Percentiles rank a stretch among this genome's conserved stretches.
phyloP scores from a whole-genome alignment of 2,113 vertebrate species.

The Seriola rivoliana region DNA sequence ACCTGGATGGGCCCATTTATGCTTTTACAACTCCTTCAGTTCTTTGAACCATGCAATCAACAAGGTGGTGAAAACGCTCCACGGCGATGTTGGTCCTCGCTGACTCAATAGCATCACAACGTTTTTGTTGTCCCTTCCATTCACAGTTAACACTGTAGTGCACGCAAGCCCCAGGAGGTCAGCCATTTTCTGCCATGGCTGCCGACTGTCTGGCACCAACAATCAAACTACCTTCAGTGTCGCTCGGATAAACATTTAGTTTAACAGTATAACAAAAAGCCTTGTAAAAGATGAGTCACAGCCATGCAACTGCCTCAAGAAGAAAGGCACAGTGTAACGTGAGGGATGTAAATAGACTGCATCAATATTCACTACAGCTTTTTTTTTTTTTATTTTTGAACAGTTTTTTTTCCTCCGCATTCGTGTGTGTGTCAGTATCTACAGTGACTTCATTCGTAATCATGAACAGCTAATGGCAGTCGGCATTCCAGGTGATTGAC shows the following conservation, averaged over 20 bases:
- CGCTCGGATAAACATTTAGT: conserved; percentile 2
- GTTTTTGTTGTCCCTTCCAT: conserved; percentile 7
- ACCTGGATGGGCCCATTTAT: conserved; percentile 27
- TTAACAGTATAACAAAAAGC: background rate
- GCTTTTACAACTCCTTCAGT: conserved; percentile 39
- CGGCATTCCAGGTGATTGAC: conserved; percentile 8
- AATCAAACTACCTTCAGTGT: background rate
- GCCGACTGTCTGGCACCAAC: conserved; percentile 9
- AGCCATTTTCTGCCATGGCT: background rate
- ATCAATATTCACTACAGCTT: background rate
- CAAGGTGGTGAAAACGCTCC: conserved; percentile 45
- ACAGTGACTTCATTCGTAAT: conserved; percentile 32
- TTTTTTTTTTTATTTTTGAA: no score
- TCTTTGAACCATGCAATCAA: conserved; percentile 37
- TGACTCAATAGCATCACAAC: conserved; percentile 25
- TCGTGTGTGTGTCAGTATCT: background rate
- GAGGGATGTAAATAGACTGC: no score
- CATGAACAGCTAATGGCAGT: conserved; percentile 27
- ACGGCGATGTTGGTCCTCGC: conserved; percentile 5
- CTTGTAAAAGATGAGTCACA: background rate
- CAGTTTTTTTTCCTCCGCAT: background rate
- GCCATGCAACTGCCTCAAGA: background rate
- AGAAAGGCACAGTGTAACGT: background rate
- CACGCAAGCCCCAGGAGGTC: conserved; percentile 30
- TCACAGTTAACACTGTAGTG: conserved; percentile 11